Base-by-base conservation (phyloP, 2,888 invertebrate species). In the Xanthorhoe designata region DNA sequence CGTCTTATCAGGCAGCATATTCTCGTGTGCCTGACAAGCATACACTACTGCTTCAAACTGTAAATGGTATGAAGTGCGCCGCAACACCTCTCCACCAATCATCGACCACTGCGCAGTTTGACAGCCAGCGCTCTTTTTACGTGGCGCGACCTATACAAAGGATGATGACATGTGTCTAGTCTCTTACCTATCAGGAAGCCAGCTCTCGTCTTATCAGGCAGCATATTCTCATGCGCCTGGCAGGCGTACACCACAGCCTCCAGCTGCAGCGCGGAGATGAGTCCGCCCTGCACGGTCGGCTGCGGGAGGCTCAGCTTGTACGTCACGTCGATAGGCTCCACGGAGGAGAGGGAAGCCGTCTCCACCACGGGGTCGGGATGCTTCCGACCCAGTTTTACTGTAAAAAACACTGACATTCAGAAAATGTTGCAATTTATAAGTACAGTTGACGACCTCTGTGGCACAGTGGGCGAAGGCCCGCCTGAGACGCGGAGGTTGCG, bases 311-410 rank as follows among this genome's bases (percentile, higher is more conserved):
- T 96, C 59, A 97, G 73, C 73, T 95, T 94, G 91, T 99, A 99
- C 94, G 97, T 97, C 61, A 99, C 97, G 87, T 99, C 98, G 0
- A 97, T 97, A 0, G 99, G 98, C 81, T 98, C 98, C 59, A 99
- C 99, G 47, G 98, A 98, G 0, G 99, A 98, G 52, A 99, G 94
- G 0, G 99, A 99, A 8, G 99, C 99, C 0, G 99, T 99, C 90
- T 99, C 99, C 8, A 99, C 99, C 6, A 99, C 99, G 0, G 98
- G 97, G 92, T 99, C 99, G 0, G 99, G 99, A 95, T 99, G 99
- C 83, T 98, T 98, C 78, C 96, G 96, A 10, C 99, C 99, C 59
- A 98, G 92, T 90, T 98, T 98, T 78, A 99, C 97, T 98, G 89
- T 0, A 50, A 42, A 15, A n/a, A 9, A 32, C 8, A 38, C 9